Percentiles rank a stretch among this genome's conserved stretches.
Conservation (phyloP, 2,888 invertebrate genomes). For the Drepanosiphum platanoidis region DNA sequence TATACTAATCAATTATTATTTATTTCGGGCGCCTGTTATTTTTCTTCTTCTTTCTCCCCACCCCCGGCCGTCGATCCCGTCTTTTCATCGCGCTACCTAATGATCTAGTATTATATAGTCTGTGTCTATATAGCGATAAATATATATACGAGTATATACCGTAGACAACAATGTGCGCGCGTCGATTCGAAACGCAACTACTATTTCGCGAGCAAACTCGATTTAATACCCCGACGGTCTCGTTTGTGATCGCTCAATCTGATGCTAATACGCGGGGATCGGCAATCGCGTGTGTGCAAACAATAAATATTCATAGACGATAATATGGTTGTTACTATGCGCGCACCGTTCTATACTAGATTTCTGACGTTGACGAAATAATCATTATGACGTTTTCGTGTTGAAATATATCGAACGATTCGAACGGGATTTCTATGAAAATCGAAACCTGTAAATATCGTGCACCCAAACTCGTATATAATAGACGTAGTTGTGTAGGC, state of each 20-base stretch:
- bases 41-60: not conserved
- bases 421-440: no score
- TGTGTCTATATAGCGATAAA: not conserved
- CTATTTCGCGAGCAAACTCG: not conserved
- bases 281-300: constrained; percentile 18
- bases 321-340: no score
- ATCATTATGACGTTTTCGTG: no score
- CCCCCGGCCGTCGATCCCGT: no score
- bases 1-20: constrained; percentile 49
- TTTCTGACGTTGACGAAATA: no score
- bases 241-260: not conserved
- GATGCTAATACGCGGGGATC: not conserved
- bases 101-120: constrained; percentile 35
- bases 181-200: constrained; percentile 31
- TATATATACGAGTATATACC: no score
- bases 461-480: no score
- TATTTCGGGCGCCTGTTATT: constrained; percentile 39
- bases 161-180: not conserved
- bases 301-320: not conserved
- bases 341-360: no score
- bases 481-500: no score
- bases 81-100: constrained; percentile 33
- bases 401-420: no score
- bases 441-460: no score
- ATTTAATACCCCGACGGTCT: not conserved